A percentile compares a stretch with the other conserved stretches of the same genome.
These are phyloP conservation scores for Galerucella pusilla DNA, from an alignment of 2,888 invertebrate genomes.

Conservation along the genomic window DNA sequence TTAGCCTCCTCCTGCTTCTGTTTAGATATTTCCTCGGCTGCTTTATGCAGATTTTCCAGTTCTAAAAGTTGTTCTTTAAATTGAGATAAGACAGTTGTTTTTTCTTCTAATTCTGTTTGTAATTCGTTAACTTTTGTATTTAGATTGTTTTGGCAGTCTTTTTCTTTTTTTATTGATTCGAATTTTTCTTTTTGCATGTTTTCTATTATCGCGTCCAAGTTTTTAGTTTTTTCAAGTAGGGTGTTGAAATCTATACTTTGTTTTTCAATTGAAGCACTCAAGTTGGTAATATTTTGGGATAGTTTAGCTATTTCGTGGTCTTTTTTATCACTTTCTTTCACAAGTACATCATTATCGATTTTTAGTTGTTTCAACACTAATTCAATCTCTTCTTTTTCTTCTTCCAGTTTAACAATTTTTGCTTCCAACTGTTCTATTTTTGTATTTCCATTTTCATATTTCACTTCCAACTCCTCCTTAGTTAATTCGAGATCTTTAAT, in stretches of 20 bases:
- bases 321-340: slow-evolving; percentile 32
- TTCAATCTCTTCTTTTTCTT: slow-evolving; percentile 25
- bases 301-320: slow-evolving; percentile 35
- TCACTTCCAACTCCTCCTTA: slow-evolving; percentile 31
- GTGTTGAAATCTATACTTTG: slow-evolving; percentile 46
- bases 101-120: slow-evolving; percentile 34
- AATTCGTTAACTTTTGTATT: slow-evolving; percentile 39
- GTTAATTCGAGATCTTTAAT: slow-evolving; percentile 36
- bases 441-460: slow-evolving; percentile 15
- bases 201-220: slow-evolving; percentile 33
- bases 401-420: slow-evolving; percentile 10
- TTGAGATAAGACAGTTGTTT: slow-evolving; percentile 29
- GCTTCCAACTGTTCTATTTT: slow-evolving; percentile 22
- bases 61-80: slow-evolving; percentile 28
- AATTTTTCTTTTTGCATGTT: slow-evolving; percentile 36
- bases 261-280: slow-evolving; percentile 38
- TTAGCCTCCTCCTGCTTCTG: slow-evolving; percentile 22
- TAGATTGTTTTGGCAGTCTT: slow-evolving; percentile 42
- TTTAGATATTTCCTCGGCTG: slow-evolving; percentile 30
- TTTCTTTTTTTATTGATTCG: slow-evolving; percentile 44
- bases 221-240: slow-evolving; percentile 42
- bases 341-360: slow-evolving; percentile 31
- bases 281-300: slow-evolving; percentile 29
- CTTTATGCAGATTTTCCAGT: slow-evolving; percentile 33
- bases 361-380: slow-evolving; percentile 23